Conservation (phyloP, 2,888 invertebrate genomes). For the Anagyrus pseudococci region DNA sequence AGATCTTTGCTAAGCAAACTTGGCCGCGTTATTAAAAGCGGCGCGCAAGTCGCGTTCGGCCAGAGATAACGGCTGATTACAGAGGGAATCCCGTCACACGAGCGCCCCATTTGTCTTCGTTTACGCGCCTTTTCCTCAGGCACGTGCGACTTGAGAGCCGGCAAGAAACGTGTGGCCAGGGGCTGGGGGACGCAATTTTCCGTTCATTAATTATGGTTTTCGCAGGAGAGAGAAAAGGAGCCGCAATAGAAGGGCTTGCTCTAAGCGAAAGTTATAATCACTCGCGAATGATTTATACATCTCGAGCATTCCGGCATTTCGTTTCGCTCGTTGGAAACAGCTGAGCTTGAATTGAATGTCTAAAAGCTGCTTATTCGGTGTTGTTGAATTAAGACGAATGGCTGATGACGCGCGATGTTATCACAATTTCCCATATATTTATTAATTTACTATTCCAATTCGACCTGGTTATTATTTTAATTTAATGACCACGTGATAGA, state of each 20-base stretch:
- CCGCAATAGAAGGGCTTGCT: background rate
- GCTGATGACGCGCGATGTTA: background rate
- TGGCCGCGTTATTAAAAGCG: conserved; percentile 12
- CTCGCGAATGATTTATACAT: conserved; percentile 26
- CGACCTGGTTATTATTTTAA: too few species aligned
- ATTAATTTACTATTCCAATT: too few species aligned
- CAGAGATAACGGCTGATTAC: conserved; percentile 27
- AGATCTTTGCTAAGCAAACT: conserved; percentile 19
- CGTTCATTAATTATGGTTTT: conserved; percentile 35
- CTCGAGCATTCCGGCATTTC: background rate
- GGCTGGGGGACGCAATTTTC: conserved; percentile 13
- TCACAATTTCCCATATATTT: too few species aligned
- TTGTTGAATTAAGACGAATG: background rate
- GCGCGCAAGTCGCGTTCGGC: conserved; percentile 3
- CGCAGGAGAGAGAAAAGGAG: background rate
- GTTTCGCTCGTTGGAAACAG: background rate
- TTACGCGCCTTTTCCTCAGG: conserved; percentile 2
- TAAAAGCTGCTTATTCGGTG: background rate
- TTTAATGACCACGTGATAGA: too few species aligned
- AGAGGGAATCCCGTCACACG: conserved; percentile 28
- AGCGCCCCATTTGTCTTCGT: conserved; percentile 31
- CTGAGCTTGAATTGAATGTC: background rate
- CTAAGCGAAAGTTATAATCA: conserved; percentile 19
- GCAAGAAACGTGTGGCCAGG: background rate
- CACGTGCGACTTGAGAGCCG: background rate